These are phyloP conservation scores for Heterodera schachtii DNA, from an alignment of 1,140 invertebrate genomes.

Conservation along the genomic window DNA sequence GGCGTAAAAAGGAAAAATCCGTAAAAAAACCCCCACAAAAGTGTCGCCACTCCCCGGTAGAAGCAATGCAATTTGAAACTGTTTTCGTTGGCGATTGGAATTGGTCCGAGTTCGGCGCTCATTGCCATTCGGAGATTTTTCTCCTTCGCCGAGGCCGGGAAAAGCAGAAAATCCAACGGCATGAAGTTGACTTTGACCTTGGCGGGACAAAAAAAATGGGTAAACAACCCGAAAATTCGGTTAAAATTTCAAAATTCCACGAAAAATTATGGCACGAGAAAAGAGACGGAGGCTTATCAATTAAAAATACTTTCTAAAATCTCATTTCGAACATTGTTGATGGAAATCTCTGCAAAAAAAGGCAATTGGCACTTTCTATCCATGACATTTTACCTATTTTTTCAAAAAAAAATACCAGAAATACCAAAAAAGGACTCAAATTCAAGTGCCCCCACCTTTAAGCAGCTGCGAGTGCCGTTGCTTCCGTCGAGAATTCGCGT, in stretches of 20 bases:
- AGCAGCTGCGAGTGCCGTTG: background rate
- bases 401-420: no score
- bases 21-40: constrained; percentile 3
- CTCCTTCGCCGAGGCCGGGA: background rate
- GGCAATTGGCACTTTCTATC: no score
- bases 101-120: background rate
- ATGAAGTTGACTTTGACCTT: constrained; percentile 3
- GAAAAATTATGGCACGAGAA: no score
- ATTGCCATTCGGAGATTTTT: constrained; percentile 4
- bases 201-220: background rate
- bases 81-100: constrained; percentile 13
- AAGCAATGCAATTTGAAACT: constrained; percentile 13
- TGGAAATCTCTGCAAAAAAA: no score
- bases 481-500: background rate
- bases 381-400: no score
- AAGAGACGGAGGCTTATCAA: no score
- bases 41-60: background rate
- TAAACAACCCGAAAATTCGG: background rate
- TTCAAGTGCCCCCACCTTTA: background rate
- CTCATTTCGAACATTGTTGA: no score
- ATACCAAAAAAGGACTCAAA: no score
- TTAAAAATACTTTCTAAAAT: no score
- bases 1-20: no score
- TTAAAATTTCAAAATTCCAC: background rate
- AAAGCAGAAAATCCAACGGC: constrained; percentile 16